Conservation (phyloP, 2,888 invertebrate species). For the Exocentrus adspersus region DNA sequence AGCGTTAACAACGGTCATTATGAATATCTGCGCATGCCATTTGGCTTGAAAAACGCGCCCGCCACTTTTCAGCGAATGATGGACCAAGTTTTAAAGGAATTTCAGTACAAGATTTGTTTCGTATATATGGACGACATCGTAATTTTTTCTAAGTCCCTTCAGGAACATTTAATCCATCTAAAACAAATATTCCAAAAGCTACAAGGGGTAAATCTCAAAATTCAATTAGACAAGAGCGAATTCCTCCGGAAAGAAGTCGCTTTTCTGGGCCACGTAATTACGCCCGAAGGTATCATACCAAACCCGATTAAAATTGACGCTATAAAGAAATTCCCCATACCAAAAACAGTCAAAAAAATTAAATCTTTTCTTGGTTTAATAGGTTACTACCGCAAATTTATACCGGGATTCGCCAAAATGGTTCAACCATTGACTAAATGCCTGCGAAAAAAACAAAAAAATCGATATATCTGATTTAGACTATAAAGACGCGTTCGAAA, state of each 20-base stretch:
- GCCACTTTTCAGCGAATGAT: constrained; percentile 54
- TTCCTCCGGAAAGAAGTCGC: background rate
- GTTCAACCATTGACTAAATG: background rate
- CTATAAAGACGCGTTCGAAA: constrained; percentile 21
- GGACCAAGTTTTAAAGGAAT: constrained; percentile 19
- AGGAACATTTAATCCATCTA: background rate
- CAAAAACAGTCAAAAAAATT: background rate
- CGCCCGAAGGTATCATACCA: background rate
- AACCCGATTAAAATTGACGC: background rate
- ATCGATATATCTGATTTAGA: background rate
- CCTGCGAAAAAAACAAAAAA: background rate
- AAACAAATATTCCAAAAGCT: background rate
- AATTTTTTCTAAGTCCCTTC: constrained; percentile 37
- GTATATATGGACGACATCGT: constrained; percentile 48
- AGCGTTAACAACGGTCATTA: constrained; percentile 53
- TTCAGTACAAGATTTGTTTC: background rate
- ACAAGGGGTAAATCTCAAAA: background rate
- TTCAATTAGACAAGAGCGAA: background rate
- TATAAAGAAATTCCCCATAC: background rate
- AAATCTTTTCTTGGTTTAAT: background rate
- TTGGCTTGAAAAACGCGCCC: constrained; percentile 54
- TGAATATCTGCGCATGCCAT: constrained; percentile 55
- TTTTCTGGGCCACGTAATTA: background rate
- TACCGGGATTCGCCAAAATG: background rate
- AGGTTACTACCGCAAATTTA: background rate